Evolutionary conservation across 35 echinoderm and acorn worm species (phyloP), one percentile per base, ranked within the genome.

Genomic region (Ophiothrix spiculata): DNA sequence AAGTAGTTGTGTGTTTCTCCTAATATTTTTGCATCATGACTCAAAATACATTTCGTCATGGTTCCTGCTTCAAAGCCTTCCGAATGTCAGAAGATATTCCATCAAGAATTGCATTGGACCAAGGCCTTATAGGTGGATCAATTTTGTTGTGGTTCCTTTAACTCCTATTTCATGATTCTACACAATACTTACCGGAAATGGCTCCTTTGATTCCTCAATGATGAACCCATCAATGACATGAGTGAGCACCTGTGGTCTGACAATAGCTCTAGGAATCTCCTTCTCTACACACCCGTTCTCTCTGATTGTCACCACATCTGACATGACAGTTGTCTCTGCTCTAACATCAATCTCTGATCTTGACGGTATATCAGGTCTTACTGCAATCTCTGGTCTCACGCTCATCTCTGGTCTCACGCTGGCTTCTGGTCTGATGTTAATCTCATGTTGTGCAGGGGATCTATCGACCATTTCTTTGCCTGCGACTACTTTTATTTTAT

Each of bases 141-240:
- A n/a, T n/a, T n/a, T n/a, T n/a, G n/a, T n/a, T n/a, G n/a, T n/a
- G n/a, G n/a, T n/a, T n/a, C n/a, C n/a, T n/a, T n/a, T n/a, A n/a
- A n/a, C n/a, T n/a, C n/a, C n/a, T n/a, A n/a, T n/a, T n/a, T n/a
- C n/a, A n/a, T n/a, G n/a, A n/a, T n/a, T n/a, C n/a, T n/a, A n/a
- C n/a, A n/a, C n/a, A n/a, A n/a, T 63, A 95, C 87, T 95, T 75
- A 98, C 95, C 56, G 95, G 92, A 36, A 98, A 98, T n/a, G 95
- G 95, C 54, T 98, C 95, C 56, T 94, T 89, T 25, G 95, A 93
- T 77, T 98, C 95, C 56, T 98, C 95, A 60, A 98, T 98, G 82
- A 98, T 91, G 78, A 98, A 98, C 3, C 95, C 95, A 78, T 98
- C 95, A 49, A 98, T 98, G 46, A 98, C 85, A 60, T 98, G 95